Evolutionary conservation across 1,140 invertebrate species (phyloP).

Genomic region (Neodiprion virginianus): DNA sequence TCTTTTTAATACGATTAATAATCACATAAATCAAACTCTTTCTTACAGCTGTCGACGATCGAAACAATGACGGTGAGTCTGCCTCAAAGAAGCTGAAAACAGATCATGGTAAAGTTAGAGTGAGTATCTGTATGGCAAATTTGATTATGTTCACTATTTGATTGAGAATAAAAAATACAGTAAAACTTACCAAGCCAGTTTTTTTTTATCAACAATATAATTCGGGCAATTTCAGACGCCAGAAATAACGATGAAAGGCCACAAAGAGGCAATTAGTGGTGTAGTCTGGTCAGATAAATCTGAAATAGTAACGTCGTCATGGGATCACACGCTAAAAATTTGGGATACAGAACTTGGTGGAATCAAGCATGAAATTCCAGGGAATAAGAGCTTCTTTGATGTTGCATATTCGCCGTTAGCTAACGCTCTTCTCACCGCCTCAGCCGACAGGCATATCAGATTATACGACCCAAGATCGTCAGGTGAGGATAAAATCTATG

Average conservation of each 20-base stretch:
- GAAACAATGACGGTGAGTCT: constrained; percentile 58
- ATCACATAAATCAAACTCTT: constrained; percentile 17
- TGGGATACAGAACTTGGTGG: constrained; percentile 92
- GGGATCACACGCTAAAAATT: constrained; percentile 94
- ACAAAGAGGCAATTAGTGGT: constrained; percentile 88
- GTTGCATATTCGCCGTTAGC: constrained; percentile 82
- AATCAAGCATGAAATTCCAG: constrained; percentile 81
- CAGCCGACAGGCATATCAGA: constrained; percentile 88
- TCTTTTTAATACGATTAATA: constrained; percentile 27
- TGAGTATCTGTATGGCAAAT: constrained; percentile 33
- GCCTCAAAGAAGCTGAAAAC: constrained; percentile 59
- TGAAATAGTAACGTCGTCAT: constrained; percentile 84
- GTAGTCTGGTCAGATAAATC: constrained; percentile 82
- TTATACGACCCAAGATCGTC: constrained; percentile 90
- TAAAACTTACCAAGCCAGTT: neutral
- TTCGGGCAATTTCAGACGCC: constrained; percentile 71
- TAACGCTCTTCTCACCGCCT: constrained; percentile 80
- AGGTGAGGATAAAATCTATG: constrained; percentile 63
- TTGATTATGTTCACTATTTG: constrained; percentile 16
- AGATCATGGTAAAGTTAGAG: constrained; percentile 49
- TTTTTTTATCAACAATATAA: constrained; percentile 7
- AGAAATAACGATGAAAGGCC: constrained; percentile 87
- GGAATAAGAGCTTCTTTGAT: constrained; percentile 92
- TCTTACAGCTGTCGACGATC: constrained; percentile 45
- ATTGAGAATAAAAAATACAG: neutral